Evolutionary conservation across 1,140 invertebrate genomes (phyloP).

Genomic region (Brachionus sp.): DNA sequence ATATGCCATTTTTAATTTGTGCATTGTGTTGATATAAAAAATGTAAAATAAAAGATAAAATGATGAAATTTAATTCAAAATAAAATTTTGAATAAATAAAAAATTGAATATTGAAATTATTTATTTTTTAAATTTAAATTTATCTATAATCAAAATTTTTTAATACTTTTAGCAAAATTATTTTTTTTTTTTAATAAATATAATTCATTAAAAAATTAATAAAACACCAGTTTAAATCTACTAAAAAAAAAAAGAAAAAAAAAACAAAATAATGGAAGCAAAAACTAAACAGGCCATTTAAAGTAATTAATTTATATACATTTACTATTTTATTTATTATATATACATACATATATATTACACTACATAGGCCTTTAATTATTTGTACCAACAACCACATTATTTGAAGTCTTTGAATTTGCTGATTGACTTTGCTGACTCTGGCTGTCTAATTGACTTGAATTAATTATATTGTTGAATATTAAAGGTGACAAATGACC

Average conservation of each 20-base stretch:
- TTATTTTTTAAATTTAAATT: background rate
- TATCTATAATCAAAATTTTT: background rate
- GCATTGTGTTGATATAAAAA: too few relatives aligned
- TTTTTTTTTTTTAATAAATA: background rate
- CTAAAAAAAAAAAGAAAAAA: background rate
- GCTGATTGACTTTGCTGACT: background rate
- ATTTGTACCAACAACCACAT: background rate
- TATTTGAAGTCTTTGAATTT: background rate
- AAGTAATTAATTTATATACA: background rate
- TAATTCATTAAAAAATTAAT: background rate
- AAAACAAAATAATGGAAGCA: constrained; percentile 9
- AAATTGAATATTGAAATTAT: too few relatives aligned
- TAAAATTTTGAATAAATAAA: too few relatives aligned
- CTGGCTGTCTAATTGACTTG: background rate
- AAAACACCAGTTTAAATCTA: constrained; percentile 11
- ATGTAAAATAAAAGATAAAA: too few relatives aligned
- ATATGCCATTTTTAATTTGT: too few relatives aligned
- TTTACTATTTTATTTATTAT: background rate
- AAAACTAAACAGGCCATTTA: background rate
- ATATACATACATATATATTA: background rate
- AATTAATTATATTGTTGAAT: background rate
- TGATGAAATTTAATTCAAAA: too few relatives aligned
- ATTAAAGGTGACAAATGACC: background rate
- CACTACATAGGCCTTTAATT: background rate
- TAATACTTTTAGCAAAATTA: background rate